phyloP scores from a whole-genome alignment of 2,797 vertebrate species.

The Parauchenoglanis ngamensis region DNA sequence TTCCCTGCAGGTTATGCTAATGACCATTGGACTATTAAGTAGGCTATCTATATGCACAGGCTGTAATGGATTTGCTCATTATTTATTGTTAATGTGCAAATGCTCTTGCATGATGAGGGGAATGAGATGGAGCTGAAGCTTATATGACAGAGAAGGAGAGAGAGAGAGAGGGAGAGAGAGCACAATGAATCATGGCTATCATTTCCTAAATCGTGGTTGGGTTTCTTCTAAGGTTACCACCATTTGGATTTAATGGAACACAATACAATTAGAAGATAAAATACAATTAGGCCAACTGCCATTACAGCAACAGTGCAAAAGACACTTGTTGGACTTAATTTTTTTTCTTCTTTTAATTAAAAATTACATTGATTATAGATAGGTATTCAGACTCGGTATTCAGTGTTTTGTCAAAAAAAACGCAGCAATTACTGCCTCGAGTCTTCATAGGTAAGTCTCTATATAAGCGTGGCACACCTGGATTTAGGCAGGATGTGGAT shows the following conservation, averaged over 20 bases:
- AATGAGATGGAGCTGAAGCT: constrained; percentile 51
- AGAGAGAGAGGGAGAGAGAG: constrained; percentile 31
- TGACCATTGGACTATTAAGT: constrained; percentile 74
- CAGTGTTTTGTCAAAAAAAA: neutral
- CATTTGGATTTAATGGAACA: constrained; percentile 4
- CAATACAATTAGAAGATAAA: neutral
- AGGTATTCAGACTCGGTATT: neutral
- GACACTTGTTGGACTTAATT: constrained; percentile 4
- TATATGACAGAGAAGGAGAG: constrained; percentile 19
- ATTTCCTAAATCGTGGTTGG: constrained; percentile 4
- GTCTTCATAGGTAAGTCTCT: neutral
- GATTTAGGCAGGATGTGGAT: neutral
- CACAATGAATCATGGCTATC: constrained; percentile 40
- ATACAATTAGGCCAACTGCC: neutral
- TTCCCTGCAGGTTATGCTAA: constrained; percentile 77
- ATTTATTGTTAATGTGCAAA: constrained; percentile 82
- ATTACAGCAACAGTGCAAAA: constrained; percentile 7
- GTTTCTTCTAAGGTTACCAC: constrained; percentile 2
- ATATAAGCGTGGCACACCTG: neutral
- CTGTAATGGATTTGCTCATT: constrained; percentile 82
- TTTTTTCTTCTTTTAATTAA: neutral
- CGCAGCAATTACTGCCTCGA: neutral
- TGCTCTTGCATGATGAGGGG: constrained; percentile 66
- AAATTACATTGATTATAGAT: neutral
- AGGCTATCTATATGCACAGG: constrained; percentile 87